Conservation (phyloP, 2,113 vertebrate species). For the Macrotis lagotis region DNA sequence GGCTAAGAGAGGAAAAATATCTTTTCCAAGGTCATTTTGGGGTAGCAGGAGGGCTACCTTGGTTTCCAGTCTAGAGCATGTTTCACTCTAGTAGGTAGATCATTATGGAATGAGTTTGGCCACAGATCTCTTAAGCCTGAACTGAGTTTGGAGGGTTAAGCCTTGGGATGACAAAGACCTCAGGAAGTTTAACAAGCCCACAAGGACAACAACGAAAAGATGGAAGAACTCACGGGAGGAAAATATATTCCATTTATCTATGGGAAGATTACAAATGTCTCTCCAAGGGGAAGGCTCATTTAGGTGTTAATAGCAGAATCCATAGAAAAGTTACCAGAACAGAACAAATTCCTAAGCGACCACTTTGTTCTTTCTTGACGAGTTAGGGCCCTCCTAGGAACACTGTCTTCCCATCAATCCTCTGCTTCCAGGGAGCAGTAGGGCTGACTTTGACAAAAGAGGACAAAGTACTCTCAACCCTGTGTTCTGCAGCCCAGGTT, state of each 20-base stretch:
- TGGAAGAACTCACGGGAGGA: neutral
- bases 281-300: conserved; percentile 53
- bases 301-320: conserved; percentile 70
- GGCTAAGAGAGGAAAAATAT: neutral
- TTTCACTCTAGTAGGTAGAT: neutral
- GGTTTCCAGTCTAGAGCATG: neutral
- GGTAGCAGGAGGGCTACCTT: neutral
- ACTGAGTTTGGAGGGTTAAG: neutral
- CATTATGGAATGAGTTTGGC: neutral
- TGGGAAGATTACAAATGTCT: conserved; percentile 45
- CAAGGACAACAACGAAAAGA: neutral
- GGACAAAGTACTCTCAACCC: conserved; percentile 43
- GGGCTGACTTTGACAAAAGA: conserved; percentile 50
- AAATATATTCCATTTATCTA: conserved; percentile 50
- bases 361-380: conserved; percentile 48
- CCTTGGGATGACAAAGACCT: neutral
- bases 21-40: neutral
- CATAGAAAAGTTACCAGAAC: conserved; percentile 52
- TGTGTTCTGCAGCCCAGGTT: neutral
- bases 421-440: conserved; percentile 48
- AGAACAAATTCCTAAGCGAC: conserved; percentile 43
- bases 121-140: neutral
- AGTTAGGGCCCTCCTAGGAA: conserved; percentile 48
- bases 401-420: conserved; percentile 44
- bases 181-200: neutral